These are phyloP conservation scores for Psittacara wagleri DNA, from an alignment of 2,113 vertebrate genomes.

Conservation along the genomic window DNA sequence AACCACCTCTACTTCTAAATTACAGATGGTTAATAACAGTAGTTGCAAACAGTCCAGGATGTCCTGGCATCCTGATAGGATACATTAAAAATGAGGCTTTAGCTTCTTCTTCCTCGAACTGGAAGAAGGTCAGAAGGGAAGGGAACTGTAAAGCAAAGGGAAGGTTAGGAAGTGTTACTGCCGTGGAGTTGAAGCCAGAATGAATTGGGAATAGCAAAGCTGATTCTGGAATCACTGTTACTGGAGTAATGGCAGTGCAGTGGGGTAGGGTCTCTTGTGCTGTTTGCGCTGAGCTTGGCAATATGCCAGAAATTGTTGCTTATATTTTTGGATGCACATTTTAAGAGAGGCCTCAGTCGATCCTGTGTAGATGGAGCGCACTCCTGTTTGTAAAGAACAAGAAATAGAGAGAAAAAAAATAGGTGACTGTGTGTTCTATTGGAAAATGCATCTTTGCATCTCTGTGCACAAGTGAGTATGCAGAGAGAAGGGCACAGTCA, in stretches of 20 bases:
- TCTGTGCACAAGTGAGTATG: neutral
- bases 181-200: neutral
- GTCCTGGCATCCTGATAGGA: neutral
- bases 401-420: neutral
- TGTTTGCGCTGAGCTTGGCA: neutral
- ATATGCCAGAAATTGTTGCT: neutral
- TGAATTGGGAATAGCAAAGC: neutral
- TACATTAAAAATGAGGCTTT: neutral
- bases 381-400: neutral
- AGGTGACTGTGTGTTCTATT: neutral
- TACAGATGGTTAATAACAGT: neutral
- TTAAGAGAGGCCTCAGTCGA: neutral
- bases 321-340: neutral
- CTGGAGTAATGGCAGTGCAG: neutral
- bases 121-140: neutral
- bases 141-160: neutral
- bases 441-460: neutral
- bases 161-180: neutral
- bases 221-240: neutral
- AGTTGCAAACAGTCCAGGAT: neutral
- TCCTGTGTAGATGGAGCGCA: neutral
- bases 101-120: neutral
- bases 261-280: neutral
- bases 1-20: neutral
- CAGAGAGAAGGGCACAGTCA: neutral